Evolutionary conservation across 2,888 invertebrate genomes (phyloP).

Genomic region (Lampropteryx suffumata): DNA sequence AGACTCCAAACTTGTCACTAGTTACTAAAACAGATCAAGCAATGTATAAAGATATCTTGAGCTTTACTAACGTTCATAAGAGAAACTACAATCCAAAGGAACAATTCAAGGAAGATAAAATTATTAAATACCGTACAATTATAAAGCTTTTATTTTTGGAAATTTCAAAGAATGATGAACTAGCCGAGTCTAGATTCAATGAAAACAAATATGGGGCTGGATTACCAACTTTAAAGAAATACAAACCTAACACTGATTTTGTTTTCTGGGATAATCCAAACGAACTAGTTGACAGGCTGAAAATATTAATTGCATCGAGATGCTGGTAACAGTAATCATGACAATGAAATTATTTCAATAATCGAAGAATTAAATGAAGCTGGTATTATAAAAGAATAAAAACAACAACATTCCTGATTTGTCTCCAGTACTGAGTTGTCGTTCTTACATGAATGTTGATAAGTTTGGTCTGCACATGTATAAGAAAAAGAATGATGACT

Average conservation of each 20-base stretch:
- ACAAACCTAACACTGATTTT: not conserved
- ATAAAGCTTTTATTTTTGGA: not conserved
- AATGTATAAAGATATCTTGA: not conserved
- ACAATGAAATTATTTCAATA: conserved; percentile 49
- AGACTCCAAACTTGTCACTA: not conserved
- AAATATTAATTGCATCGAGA: conserved; percentile 32
- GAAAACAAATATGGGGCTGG: not conserved
- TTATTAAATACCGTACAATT: not conserved
- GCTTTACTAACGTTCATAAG: not conserved
- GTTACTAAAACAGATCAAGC: not conserved
- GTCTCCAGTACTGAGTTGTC: not conserved
- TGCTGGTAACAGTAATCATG: conserved; percentile 20
- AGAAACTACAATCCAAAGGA: not conserved
- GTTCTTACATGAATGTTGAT: not conserved
- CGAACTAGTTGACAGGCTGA: conserved; percentile 16
- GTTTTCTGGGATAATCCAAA: conserved; percentile 2
- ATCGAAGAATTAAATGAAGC: conserved; percentile 30
- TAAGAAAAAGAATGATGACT: not conserved
- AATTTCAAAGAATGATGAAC: not conserved
- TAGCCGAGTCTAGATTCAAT: not conserved
- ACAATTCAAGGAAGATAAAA: not conserved
- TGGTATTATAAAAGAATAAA: conserved; percentile 19
- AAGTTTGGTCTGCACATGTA: not conserved
- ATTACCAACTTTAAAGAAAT: not conserved
- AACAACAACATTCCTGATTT: not conserved